Conservation (phyloP, 2,797 vertebrate species). For the Ispidina picta region DNA sequence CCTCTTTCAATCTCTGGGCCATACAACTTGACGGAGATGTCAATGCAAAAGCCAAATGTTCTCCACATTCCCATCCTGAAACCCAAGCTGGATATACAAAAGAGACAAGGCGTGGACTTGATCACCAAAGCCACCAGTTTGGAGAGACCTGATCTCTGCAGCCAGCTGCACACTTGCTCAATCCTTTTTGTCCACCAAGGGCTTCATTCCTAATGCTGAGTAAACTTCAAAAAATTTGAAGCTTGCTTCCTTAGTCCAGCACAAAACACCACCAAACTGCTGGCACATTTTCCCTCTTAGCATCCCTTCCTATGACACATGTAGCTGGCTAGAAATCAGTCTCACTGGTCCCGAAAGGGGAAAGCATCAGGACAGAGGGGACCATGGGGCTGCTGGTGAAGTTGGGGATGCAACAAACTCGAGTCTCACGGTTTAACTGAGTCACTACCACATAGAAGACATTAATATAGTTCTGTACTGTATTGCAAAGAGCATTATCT, state of each 20-base stretch:
- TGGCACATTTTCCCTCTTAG: not conserved
- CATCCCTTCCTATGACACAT: not conserved
- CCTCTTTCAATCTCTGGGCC: not conserved
- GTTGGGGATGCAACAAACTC: not conserved
- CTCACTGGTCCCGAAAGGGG: not conserved
- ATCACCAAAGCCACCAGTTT: not conserved
- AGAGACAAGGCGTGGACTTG: not conserved
- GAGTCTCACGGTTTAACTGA: not conserved
- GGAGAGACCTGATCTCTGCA: fast-evolving
- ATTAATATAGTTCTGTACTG: not conserved
- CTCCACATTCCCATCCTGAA: not conserved
- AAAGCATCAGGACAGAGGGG: not conserved
- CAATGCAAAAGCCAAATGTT: not conserved
- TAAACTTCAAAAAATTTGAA: not conserved
- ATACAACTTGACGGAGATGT: fast-evolving
- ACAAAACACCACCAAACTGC: not conserved
- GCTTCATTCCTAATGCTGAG: not conserved
- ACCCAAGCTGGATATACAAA: not conserved
- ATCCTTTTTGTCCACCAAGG: not conserved
- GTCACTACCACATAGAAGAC: not conserved
- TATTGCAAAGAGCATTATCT: not conserved
- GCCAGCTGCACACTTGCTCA: not conserved
- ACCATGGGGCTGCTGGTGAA: fast-evolving
- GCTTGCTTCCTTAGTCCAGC: not conserved
- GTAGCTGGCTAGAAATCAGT: not conserved